Conservation (phyloP, 1,140 invertebrate species). For the Physella acuta region DNA sequence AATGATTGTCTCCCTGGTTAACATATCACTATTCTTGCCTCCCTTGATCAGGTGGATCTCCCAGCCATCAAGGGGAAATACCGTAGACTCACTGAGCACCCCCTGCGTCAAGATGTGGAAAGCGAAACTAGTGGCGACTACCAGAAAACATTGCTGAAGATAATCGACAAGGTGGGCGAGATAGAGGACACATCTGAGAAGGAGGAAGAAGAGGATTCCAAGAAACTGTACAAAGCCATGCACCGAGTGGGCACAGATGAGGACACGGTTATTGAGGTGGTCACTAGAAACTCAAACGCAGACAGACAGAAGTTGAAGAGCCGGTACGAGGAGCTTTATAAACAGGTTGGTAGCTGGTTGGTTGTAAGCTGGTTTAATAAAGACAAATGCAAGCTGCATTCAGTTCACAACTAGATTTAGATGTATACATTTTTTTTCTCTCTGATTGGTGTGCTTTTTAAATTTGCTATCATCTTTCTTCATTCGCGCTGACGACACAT, state of each 20-base stretch:
- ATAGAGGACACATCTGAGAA: background rate
- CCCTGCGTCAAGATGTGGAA: slow-evolving; percentile 43
- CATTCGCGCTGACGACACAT: too few species aligned
- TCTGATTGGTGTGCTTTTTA: too few species aligned
- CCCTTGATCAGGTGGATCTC: slow-evolving; percentile 54
- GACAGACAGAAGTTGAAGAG: slow-evolving; percentile 35
- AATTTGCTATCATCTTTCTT: too few species aligned
- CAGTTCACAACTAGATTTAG: too few species aligned
- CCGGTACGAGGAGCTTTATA: slow-evolving; percentile 42
- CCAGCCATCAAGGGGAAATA: slow-evolving; percentile 51
- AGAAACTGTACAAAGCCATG: slow-evolving; percentile 47
- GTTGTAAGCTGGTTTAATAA: too few species aligned
- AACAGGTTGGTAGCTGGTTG: slow-evolving; percentile 47
- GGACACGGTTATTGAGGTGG: slow-evolving; percentile 19
- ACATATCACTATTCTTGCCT: too few species aligned
- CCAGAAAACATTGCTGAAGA: slow-evolving; percentile 43
- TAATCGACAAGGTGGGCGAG: slow-evolving; percentile 31
- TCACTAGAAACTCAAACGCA: slow-evolving; percentile 14
- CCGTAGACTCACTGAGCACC: slow-evolving; percentile 41
- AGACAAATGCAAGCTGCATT: too few species aligned
- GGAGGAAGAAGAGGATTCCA: slow-evolving; percentile 36
- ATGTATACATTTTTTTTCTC: too few species aligned
- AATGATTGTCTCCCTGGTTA: too few species aligned
- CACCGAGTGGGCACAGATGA: slow-evolving; percentile 43
- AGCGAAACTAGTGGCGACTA: slow-evolving; percentile 51